phyloP scores from a whole-genome alignment of 64 coral and sea anemone genomes.

The Stichodactyla helianthus region DNA sequence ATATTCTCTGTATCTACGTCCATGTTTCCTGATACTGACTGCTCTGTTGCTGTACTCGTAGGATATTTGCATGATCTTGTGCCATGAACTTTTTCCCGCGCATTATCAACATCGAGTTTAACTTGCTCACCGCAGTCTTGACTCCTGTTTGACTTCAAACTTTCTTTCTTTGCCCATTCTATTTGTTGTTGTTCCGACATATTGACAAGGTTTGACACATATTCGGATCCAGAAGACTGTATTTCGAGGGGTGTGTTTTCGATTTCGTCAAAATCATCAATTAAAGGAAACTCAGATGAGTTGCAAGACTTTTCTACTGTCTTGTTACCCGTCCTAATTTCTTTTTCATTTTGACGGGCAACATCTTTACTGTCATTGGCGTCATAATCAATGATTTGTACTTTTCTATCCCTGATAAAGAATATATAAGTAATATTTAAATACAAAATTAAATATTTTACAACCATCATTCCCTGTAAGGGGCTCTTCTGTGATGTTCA shows the following conservation, averaged over 20 bases:
- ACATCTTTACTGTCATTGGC: not conserved
- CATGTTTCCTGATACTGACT: not conserved
- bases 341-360: not conserved
- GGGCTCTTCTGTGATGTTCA: no score
- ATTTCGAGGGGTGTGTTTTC: not conserved
- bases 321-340: not conserved
- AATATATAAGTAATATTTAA: not conserved
- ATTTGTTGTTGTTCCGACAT: conserved; percentile 46
- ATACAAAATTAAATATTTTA: not conserved
- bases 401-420: not conserved
- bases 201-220: not conserved
- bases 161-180: conserved; percentile 52
- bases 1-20: not conserved
- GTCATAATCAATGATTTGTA: not conserved
- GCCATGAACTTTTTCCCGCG: not conserved
- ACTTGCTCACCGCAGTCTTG: not conserved
- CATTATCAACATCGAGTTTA: not conserved
- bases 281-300: not conserved
- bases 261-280: conserved; percentile 12
- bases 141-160: not conserved
- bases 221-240: not conserved
- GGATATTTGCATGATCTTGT: not conserved
- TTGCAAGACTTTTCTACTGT: not conserved
- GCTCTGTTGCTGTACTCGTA: not conserved
- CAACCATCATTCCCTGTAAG: no score